These are phyloP conservation scores for Ovis canadensis DNA, from an alignment of 2,113 vertebrate genomes.

Conservation along the genomic window DNA sequence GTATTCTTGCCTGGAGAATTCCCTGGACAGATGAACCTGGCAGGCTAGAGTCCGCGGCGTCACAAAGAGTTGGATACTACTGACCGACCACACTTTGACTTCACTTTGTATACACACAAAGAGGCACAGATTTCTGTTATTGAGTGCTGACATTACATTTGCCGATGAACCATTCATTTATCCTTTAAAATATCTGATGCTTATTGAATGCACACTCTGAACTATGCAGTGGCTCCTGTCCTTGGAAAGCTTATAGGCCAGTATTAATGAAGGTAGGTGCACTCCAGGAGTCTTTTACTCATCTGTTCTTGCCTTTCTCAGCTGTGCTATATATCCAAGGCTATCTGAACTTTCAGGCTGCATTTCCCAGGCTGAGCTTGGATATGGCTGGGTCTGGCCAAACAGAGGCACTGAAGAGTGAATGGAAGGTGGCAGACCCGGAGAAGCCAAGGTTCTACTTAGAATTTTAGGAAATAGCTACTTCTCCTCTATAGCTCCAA, in stretches of 20 bases:
- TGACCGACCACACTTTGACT: not conserved
- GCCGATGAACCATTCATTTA: slow-evolving; percentile 25
- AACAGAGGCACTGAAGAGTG: not conserved
- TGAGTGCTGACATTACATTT: slow-evolving; percentile 18
- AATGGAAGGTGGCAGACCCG: not conserved
- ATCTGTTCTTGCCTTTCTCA: not conserved
- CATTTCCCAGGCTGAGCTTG: not conserved
- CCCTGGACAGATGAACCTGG: not conserved
- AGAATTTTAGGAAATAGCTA: not conserved
- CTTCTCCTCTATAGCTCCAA: not conserved
- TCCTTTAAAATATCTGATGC: slow-evolving; percentile 1
- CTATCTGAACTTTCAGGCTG: not conserved
- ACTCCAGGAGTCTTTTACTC: not conserved
- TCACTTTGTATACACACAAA: not conserved
- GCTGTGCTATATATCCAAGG: not conserved
- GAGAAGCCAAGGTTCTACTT: not conserved
- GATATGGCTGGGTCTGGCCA: not conserved
- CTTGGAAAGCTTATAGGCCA: not conserved
- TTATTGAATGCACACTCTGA: not conserved
- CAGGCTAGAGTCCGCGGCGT: fast-evolving
- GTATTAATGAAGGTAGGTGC: not conserved
- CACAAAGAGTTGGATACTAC: not conserved
- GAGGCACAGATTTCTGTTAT: slow-evolving; percentile 7
- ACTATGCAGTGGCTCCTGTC: not conserved
- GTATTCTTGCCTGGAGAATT: not conserved